Evolutionary conservation across 2,888 invertebrate species (phyloP), one percentile per base, ranked within the genome.

Genomic region (Heliconius charithonia): DNA sequence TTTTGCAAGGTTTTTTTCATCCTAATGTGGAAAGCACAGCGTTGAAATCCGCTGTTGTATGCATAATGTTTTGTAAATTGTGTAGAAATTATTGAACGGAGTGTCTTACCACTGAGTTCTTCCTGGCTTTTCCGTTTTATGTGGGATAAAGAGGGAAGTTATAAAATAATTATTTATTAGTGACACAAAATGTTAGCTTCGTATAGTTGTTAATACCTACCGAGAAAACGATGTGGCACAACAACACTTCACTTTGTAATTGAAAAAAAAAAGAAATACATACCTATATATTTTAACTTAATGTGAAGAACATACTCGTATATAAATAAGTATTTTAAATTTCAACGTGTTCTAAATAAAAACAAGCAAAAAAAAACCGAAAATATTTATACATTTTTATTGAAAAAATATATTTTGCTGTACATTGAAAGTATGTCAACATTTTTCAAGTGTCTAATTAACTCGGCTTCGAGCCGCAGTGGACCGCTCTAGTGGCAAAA

Each of bases 371-470:
- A n/a, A 45, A 45, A 45, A 10, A 32, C 37, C 37, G 10, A 69
- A 29, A 25, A 41, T 41, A 41, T 32, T 32, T 37, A 25, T 59
- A n/a, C n/a, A 59, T 16, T 72, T 72, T 59, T 25, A 72, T 59
- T 59, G 7, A 59, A 59, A 59, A 25, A 59, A 56, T 16, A n/a
- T 69, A 27, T 13, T 72, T 72, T 59, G 32, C 32, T 3, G 59
- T 72, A 37, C 25, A 16, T 59, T 72, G 19, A 72, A 72, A 72
- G 32, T 72, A 59, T 72, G 72, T 72, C 59, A 72, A 72, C 32
- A 72, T 72, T 56, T 72, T 72, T 72, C 9, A 72, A 72, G 72
- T 59, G 59, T 29, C 72, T 72, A 72, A 72, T 72, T 72, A 72
- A 59, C 37, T 59, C 51, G 22, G 56, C 71, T 7, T 56, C 12